Evolutionary conservation across 2,113 vertebrate genomes (phyloP).

Genomic region (Nerophis ophidion): DNA sequence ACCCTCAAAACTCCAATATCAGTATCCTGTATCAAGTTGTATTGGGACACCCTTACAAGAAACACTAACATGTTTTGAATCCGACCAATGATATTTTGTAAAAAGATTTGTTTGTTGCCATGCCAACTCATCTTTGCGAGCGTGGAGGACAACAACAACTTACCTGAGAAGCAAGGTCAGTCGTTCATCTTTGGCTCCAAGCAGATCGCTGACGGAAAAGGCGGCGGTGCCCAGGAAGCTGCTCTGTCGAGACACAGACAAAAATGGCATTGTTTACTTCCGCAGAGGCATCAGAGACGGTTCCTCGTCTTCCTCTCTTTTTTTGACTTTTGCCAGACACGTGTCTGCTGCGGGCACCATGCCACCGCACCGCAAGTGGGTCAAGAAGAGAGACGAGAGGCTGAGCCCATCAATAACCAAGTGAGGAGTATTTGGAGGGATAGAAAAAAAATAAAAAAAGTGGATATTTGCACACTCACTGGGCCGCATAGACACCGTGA

Average conservation of each 20-base stretch:
- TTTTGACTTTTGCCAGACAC: conserved; percentile 33
- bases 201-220: conserved; percentile 85
- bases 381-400: conserved; percentile 46
- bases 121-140: not conserved
- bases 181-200: conserved; percentile 86
- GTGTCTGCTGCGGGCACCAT: conserved; percentile 48
- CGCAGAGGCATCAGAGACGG: not conserved
- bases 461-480: not conserved
- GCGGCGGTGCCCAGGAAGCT: conserved; percentile 87
- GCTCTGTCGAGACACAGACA: conserved; percentile 69
- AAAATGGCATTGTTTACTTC: not conserved
- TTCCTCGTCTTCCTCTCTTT: too few relatives aligned
- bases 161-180: conserved; percentile 88
- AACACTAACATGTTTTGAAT: too few relatives aligned
- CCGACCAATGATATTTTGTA: too few relatives aligned
- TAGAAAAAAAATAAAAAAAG: conserved; percentile 8
- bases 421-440: conserved; percentile 36
- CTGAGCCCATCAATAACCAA: conserved; percentile 57
- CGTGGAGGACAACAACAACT: conserved; percentile 36
- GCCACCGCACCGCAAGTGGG: conserved; percentile 60
- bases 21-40: too few relatives aligned
- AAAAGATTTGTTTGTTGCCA: not conserved
- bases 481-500: not conserved
- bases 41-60: too few relatives aligned
- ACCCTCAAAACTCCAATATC: too few relatives aligned